Percentiles rank a stretch among this genome's conserved stretches.
Evolutionary conservation across 2,113 vertebrate species (phyloP).

Genomic region (Mesitornis unicolor): DNA sequence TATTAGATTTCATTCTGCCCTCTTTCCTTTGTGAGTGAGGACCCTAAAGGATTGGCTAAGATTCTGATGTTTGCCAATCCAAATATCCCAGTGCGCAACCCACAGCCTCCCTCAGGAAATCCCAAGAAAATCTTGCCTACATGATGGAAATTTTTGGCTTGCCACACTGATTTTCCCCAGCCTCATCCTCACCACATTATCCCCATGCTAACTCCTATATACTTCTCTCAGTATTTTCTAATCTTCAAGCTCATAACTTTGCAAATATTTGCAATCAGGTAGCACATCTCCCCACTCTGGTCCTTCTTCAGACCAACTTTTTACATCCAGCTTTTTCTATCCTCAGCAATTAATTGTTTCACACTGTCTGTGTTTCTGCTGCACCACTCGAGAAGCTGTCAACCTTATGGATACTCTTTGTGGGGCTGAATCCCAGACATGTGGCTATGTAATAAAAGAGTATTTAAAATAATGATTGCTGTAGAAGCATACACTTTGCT

Average conservation of each 20-base stretch:
- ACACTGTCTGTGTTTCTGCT: not conserved
- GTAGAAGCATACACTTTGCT: not conserved
- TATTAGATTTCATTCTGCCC: not conserved
- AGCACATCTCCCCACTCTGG: not conserved
- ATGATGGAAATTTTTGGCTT: not conserved
- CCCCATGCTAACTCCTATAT: not conserved
- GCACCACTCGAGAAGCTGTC: not conserved
- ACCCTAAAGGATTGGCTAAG: constrained; percentile 3
- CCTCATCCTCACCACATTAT: not conserved
- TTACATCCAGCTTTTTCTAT: not conserved
- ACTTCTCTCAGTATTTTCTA: not conserved
- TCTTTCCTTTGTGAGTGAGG: not conserved
- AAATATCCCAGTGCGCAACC: not conserved
- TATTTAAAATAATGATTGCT: not conserved
- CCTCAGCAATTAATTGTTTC: not conserved
- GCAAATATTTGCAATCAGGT: constrained; percentile 27
- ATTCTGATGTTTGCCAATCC: not conserved
- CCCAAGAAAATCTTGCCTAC: not conserved
- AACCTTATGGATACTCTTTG: not conserved
- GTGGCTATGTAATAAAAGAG: not conserved
- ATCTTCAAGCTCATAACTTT: not conserved
- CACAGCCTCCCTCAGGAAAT: not conserved
- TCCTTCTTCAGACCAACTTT: constrained; percentile 1
- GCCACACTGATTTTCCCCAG: constrained; percentile 1
- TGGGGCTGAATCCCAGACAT: not conserved